Evolutionary conservation across 2,797 vertebrate species (phyloP).

Genomic region (Diceros bicornis): DNA sequence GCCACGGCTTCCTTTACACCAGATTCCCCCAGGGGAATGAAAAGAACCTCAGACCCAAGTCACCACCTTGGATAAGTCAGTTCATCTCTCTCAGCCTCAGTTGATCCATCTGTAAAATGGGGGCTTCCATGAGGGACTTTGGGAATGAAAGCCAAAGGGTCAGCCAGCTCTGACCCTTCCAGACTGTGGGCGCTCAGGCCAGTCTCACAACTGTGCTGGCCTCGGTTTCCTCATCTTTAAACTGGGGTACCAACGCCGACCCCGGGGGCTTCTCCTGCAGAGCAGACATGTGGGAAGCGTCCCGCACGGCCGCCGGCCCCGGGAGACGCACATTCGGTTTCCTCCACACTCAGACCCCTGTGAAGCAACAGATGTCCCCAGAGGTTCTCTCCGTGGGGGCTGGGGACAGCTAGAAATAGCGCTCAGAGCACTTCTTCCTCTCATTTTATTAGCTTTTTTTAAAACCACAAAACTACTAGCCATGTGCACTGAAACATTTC

Average conservation of each 20-base stretch:
- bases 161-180: neutral
- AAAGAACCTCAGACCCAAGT: neutral
- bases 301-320: fast-evolving
- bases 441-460: neutral
- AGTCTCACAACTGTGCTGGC: neutral
- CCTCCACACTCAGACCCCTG: neutral
- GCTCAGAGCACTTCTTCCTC: neutral
- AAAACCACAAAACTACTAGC: neutral
- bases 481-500: fast-evolving
- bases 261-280: neutral
- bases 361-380: neutral
- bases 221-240: neutral
- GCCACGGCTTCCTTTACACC: too few species aligned
- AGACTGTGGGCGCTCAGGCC: neutral
- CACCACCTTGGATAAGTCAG: neutral
- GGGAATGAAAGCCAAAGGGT: neutral
- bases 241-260: fast-evolving
- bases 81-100: neutral
- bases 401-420: neutral
- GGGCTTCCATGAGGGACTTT: neutral
- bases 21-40: too few species aligned
- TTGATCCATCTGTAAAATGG: neutral
- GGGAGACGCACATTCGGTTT: too few species aligned
- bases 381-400: neutral
- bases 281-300: neutral